A percentile compares a stretch with the other conserved stretches of the same genome.
phyloP scores from a whole-genome alignment of 2,888 invertebrate genomes.

The Orchestes rusci region DNA sequence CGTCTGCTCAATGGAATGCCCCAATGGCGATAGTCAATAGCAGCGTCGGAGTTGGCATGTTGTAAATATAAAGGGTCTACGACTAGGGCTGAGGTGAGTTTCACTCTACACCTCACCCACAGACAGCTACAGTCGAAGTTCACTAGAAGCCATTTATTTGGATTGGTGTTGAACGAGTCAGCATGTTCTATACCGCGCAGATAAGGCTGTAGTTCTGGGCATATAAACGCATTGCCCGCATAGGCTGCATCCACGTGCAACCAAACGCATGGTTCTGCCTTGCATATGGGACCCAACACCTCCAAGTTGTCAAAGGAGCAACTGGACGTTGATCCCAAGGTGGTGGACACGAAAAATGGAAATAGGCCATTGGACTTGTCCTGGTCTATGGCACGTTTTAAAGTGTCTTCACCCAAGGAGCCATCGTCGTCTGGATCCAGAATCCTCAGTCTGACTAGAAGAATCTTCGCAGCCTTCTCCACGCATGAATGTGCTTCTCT shows the following conservation, averaged over 20 bases:
- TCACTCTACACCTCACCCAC: slow-evolving; percentile 70
- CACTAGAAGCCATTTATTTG: slow-evolving; percentile 80
- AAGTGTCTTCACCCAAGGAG: slow-evolving; percentile 55
- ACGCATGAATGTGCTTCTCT: slow-evolving; percentile 70
- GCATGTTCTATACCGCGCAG: slow-evolving; percentile 65
- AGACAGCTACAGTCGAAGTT: slow-evolving; percentile 81
- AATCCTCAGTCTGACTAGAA: slow-evolving; percentile 63
- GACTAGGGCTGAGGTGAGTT: slow-evolving; percentile 72
- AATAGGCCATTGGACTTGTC: slow-evolving; percentile 68
- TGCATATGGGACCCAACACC: slow-evolving; percentile 69
- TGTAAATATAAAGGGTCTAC: slow-evolving; percentile 83
- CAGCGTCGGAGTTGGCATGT: slow-evolving; percentile 67
- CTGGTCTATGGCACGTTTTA: slow-evolving; percentile 59
- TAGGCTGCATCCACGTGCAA: slow-evolving; percentile 85
- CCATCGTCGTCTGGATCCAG: slow-evolving; percentile 65
- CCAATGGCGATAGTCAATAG: slow-evolving; percentile 74
- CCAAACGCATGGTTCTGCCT: slow-evolving; percentile 60
- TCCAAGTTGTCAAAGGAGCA: slow-evolving; percentile 77
- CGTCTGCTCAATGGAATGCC: slow-evolving; percentile 79
- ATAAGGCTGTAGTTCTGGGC: slow-evolving; percentile 68
- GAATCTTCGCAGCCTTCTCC: slow-evolving; percentile 72
- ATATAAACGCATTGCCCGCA: slow-evolving; percentile 78
- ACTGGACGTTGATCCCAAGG: slow-evolving; percentile 75
- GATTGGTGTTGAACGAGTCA: slow-evolving; percentile 81
- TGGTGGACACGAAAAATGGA: slow-evolving; percentile 78